These are phyloP conservation scores for Clarias batrachus DNA, from an alignment of 2,113 vertebrate species.

Conservation along the genomic window DNA sequence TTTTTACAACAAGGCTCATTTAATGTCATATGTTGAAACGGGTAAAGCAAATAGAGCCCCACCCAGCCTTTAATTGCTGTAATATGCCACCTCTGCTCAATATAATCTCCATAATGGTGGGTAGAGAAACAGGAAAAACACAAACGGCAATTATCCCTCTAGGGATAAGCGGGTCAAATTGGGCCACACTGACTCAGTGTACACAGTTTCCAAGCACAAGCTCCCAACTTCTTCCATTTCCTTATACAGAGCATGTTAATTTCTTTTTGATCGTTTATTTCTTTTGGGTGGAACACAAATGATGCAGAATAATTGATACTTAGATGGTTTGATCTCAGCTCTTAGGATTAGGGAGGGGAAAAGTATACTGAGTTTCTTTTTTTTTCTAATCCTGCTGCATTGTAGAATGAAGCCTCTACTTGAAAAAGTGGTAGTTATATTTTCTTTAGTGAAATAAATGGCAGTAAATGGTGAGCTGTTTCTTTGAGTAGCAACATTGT, in stretches of 20 bases:
- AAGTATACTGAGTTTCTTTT: neutral
- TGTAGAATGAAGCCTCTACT: neutral
- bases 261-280: neutral
- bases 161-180: constrained; percentile 42
- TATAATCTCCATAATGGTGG: constrained; percentile 71
- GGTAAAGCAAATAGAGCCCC: constrained; percentile 76
- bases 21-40: constrained; percentile 82
- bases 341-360: neutral
- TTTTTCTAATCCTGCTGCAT: neutral
- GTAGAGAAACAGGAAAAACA: constrained; percentile 70
- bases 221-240: constrained; percentile 9
- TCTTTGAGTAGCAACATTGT: neutral
- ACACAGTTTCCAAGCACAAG: constrained; percentile 43
- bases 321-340: neutral
- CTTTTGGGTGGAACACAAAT: constrained; percentile 37
- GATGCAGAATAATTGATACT: constrained; percentile 33
- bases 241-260: neutral
- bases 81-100: constrained; percentile 72
- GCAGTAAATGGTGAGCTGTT: neutral
- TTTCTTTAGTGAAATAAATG: neutral
- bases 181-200: constrained; percentile 59
- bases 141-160: constrained; percentile 69
- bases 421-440: neutral
- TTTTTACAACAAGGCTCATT: constrained; percentile 81
- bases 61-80: constrained; percentile 79